These are phyloP conservation scores for Riptortus pedestris DNA, from an alignment of 1,140 invertebrate species.

Conservation along the genomic window DNA sequence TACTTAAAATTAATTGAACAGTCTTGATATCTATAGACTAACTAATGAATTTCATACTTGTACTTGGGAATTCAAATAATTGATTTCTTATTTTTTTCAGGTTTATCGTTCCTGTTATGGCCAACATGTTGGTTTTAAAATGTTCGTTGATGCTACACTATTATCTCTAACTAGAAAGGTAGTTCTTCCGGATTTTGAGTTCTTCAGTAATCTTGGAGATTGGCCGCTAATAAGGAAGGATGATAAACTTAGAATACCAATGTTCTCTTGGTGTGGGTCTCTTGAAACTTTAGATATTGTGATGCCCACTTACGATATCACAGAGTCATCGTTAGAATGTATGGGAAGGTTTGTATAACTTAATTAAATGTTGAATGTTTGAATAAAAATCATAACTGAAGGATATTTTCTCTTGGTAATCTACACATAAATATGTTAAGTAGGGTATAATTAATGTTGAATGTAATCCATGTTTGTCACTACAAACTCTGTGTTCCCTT, in stretches of 20 bases:
- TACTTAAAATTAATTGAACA: too few relatives aligned
- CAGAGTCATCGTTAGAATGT: conserved; percentile 79
- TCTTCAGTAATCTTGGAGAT: conserved; percentile 89
- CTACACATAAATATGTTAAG: too few relatives aligned
- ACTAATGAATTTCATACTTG: too few relatives aligned
- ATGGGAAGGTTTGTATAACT: conserved; percentile 73
- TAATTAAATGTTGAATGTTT: too few relatives aligned
- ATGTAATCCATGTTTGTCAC: too few relatives aligned
- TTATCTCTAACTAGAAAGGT: conserved; percentile 73
- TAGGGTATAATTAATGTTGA: too few relatives aligned
- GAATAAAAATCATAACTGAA: too few relatives aligned
- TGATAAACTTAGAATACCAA: conserved; percentile 51
- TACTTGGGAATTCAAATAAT: too few relatives aligned
- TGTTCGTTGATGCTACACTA: conserved; percentile 85
- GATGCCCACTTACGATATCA: conserved; percentile 91
- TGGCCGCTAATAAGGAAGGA: conserved; percentile 70
- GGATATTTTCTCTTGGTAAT: too few relatives aligned
- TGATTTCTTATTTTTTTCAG: conserved; percentile 37
- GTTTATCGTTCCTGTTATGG: conserved; percentile 84
- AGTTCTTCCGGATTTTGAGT: conserved; percentile 75
- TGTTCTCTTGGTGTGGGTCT: conserved; percentile 95
- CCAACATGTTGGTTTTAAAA: conserved; percentile 89
- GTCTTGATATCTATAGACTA: too few relatives aligned
- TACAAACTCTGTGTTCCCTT: too few relatives aligned
- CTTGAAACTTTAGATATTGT: conserved; percentile 75